phyloP scores from a whole-genome alignment of 2,888 invertebrate genomes.

The Machimus rusticus region DNA sequence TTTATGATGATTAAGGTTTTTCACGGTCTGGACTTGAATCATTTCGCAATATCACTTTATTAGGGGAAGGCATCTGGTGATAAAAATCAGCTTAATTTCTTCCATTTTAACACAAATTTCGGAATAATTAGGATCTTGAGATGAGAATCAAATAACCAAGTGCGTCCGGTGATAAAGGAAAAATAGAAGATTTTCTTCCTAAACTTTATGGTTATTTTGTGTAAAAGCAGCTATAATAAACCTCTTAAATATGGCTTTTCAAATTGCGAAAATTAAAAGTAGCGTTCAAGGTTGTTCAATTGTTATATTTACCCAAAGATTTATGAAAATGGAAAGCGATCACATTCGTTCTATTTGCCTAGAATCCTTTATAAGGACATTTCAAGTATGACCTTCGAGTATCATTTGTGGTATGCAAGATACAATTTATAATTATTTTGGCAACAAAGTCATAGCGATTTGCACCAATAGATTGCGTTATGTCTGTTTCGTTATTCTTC shows the following conservation, averaged over 20 bases:
- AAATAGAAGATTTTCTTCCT: background rate
- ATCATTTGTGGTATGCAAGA: too few species aligned
- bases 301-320: background rate
- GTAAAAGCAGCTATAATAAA: background rate
- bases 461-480: too few species aligned
- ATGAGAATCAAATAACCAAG: background rate
- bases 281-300: background rate
- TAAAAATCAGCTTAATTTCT: constrained; percentile 18
- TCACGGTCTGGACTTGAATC: background rate
- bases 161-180: background rate
- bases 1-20: constrained; percentile 38
- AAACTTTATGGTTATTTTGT: background rate
- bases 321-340: background rate
- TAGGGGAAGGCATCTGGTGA: constrained; percentile 25
- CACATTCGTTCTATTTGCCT: too few species aligned
- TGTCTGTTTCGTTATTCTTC: too few species aligned
- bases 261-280: background rate
- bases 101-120: constrained; percentile 9
- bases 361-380: too few species aligned
- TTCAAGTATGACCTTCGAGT: too few species aligned
- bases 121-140: constrained; percentile 14
- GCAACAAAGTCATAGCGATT: too few species aligned
- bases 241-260: background rate
- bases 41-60: constrained; percentile 8
- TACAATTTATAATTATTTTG: too few species aligned